Conservation (phyloP, 2,888 invertebrate genomes). For the Chrysomela aeneicollis region DNA sequence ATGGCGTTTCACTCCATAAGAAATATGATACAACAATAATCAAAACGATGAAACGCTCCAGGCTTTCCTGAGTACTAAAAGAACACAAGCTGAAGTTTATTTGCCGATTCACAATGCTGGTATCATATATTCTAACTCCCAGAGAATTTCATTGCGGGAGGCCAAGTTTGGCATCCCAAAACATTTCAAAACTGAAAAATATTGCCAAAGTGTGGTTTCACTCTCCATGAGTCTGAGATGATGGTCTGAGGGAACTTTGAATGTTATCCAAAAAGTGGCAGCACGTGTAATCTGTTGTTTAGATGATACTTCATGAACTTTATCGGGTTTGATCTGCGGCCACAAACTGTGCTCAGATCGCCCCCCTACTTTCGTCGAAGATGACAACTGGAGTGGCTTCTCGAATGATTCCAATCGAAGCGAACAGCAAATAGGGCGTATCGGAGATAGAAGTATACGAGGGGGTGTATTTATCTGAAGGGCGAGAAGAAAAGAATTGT, state of each 20-base stretch:
- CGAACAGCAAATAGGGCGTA: conserved; percentile 56
- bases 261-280: conserved; percentile 37
- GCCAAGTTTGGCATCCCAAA: no score
- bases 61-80: no score
- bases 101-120: no score
- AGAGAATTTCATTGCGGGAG: no score
- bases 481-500: no score
- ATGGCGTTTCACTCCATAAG: neutral
- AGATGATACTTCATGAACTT: conserved; percentile 46
- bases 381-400: conserved; percentile 58
- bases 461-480: neutral
- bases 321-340: conserved; percentile 55
- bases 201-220: no score
- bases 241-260: conserved; percentile 32
- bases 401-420: conserved; percentile 59
- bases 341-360: conserved; percentile 39
- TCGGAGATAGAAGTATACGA: conserved; percentile 24
- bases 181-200: no score
- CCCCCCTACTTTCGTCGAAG: conserved; percentile 47
- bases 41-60: no score
- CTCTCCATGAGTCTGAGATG: no score
- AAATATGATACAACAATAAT: no score
- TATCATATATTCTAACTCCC: no score
- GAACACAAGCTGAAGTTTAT: no score
- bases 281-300: conserved; percentile 57